Conservation (phyloP, 2,113 vertebrate genomes). For the Bungarus multicinctus region DNA sequence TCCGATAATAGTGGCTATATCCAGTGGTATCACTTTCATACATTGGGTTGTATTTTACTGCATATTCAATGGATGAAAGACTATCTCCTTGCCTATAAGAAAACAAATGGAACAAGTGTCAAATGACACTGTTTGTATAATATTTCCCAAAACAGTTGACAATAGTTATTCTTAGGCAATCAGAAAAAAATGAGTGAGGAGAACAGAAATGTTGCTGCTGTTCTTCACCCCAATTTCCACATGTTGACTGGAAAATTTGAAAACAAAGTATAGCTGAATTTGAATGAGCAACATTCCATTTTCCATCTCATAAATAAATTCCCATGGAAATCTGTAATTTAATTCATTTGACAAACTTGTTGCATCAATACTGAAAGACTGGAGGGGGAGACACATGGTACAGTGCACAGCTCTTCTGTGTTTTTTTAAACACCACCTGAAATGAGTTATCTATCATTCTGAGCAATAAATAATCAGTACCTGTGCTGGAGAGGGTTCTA, state of each 20-base stretch:
- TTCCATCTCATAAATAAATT: not conserved
- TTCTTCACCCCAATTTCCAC: not conserved
- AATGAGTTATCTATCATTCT: not conserved
- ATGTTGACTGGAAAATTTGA: not conserved
- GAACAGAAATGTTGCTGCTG: not conserved
- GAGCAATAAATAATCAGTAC: constrained; percentile 23
- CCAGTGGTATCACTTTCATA: constrained; percentile 84
- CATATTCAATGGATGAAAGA: constrained; percentile 83
- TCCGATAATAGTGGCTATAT: constrained; percentile 80
- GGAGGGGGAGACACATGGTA: not conserved
- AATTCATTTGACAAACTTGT: not conserved
- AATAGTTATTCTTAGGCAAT: not conserved
- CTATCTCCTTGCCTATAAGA: constrained; percentile 78
- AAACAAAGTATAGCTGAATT: not conserved
- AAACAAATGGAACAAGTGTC: constrained; percentile 31
- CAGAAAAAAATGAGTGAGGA: not conserved
- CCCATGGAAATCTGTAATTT: not conserved
- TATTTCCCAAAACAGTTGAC: constrained; percentile 7
- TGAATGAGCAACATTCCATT: not conserved
- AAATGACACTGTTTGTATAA: constrained; percentile 21
- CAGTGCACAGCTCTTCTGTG: not conserved
- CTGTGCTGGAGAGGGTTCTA: not conserved
- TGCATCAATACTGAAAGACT: not conserved
- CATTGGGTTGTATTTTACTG: constrained; percentile 89
- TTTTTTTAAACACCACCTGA: not conserved